These are phyloP conservation scores for Brachionichthys hirsutus DNA, from an alignment of 2,113 vertebrate species.

Conservation along the genomic window DNA sequence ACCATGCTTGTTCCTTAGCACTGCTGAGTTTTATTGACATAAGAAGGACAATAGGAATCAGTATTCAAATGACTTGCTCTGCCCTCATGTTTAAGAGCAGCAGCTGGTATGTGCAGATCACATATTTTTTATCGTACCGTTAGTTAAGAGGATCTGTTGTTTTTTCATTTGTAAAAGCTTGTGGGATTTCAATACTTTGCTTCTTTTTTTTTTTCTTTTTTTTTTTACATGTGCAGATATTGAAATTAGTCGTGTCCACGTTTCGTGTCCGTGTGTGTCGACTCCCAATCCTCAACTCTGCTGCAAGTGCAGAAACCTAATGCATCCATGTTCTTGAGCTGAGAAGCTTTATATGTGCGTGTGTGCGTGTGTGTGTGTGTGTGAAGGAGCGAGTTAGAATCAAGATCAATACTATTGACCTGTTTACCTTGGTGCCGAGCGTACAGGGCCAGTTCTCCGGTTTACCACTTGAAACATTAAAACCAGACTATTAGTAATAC, in stretches of 20 bases:
- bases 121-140: constrained; percentile 24
- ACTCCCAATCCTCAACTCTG: constrained; percentile 47
- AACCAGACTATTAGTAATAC: constrained; percentile 84
- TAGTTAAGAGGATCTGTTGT: constrained; percentile 21
- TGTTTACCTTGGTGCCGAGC: constrained; percentile 81
- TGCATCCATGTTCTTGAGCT: constrained; percentile 74
- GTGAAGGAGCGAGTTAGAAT: constrained; percentile 64
- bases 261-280: constrained; percentile 32
- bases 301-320: constrained; percentile 73
- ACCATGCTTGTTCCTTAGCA: constrained; percentile 66
- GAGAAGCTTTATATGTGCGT: constrained; percentile 49
- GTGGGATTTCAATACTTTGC: constrained; percentile 21
- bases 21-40: constrained; percentile 76
- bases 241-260: constrained; percentile 12
- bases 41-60: constrained; percentile 75
- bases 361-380: constrained; percentile 25
- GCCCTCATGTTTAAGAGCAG: constrained; percentile 35
- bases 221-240: constrained; percentile 57
- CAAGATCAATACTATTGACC: constrained; percentile 84
- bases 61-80: constrained; percentile 68
- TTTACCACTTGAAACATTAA: constrained; percentile 83
- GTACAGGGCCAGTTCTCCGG: constrained; percentile 63
- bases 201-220: not conserved
- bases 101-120: constrained; percentile 11
- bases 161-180: constrained; percentile 5